Percentiles rank a stretch among this genome's conserved stretches.
Conservation (phyloP, 2,797 vertebrate species). For the Scyliorhinus canicula region DNA sequence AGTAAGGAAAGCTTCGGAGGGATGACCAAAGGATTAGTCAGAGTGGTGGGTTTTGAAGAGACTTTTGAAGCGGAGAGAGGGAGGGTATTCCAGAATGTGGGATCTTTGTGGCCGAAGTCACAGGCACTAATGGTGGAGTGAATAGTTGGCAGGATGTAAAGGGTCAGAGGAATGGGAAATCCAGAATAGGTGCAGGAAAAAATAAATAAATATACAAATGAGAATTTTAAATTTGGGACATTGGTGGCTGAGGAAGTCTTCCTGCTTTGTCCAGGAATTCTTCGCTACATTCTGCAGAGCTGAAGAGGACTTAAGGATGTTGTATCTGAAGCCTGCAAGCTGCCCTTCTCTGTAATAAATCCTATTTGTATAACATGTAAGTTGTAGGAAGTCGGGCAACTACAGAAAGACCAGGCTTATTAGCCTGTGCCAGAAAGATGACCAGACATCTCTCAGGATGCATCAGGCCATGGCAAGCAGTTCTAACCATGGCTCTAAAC, state of each 20-base stretch:
- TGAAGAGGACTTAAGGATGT: not conserved
- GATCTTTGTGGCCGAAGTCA: not conserved
- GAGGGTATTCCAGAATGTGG: not conserved
- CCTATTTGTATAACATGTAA: not conserved
- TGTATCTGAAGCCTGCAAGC: not conserved
- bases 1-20: too few species aligned
- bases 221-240: not conserved
- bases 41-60: not conserved
- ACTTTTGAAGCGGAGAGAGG: not conserved
- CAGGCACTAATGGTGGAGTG: not conserved
- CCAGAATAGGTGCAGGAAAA: not conserved
- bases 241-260: not conserved
- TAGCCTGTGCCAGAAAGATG: not conserved
- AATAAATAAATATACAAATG: not conserved
- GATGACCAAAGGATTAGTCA: not conserved
- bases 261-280: not conserved
- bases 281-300: constrained; percentile 36
- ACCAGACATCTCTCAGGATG: not conserved
- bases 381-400: not conserved
- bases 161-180: not conserved
- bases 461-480: not conserved
- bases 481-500: not conserved
- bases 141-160: not conserved
- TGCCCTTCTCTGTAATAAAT: not conserved
- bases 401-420: not conserved